Percentiles rank a stretch among this genome's conserved stretches.
These are phyloP conservation scores for Eucera pruinosa DNA, from an alignment of 2,888 invertebrate species.

Conservation along the genomic window DNA sequence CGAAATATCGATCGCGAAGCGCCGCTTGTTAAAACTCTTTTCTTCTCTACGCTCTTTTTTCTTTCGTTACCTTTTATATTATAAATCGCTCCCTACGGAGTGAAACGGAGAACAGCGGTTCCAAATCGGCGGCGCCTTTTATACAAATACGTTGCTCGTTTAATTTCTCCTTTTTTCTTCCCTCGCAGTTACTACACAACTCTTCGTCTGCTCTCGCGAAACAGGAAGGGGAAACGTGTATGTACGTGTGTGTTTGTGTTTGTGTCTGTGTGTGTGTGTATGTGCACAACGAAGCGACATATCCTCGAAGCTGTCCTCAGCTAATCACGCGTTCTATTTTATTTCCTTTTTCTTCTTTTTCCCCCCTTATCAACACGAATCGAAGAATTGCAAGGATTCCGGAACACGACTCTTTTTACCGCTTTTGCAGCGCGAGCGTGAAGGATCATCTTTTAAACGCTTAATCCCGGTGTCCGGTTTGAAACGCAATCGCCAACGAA, in stretches of 20 bases:
- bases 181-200: constrained; percentile 47
- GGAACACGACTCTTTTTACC: not conserved
- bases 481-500: too few species aligned
- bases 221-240: not conserved
- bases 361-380: too few species aligned
- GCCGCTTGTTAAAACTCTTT: not conserved
- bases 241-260: too few species aligned
- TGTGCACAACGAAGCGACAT: not conserved
- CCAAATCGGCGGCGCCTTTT: not conserved
- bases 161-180: constrained; percentile 14
- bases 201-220: constrained; percentile 10
- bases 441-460: too few species aligned
- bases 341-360: not conserved
- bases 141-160: constrained; percentile 49
- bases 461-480: too few species aligned
- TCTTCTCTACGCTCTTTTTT: not conserved
- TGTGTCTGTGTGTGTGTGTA: too few species aligned
- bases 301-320: not conserved
- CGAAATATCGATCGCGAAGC: constrained; percentile 18
- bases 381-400: not conserved
- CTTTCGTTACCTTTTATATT: too few species aligned
- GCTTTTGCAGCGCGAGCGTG: too few species aligned
- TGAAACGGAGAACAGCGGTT: too few species aligned
- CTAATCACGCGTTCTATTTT: not conserved
- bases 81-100: too few species aligned